A percentile compares a stretch with the other conserved stretches of the same genome.
Evolutionary conservation across 53 echinoderm and acorn worm species (phyloP).

Genomic region (Actinopyga echinites): DNA sequence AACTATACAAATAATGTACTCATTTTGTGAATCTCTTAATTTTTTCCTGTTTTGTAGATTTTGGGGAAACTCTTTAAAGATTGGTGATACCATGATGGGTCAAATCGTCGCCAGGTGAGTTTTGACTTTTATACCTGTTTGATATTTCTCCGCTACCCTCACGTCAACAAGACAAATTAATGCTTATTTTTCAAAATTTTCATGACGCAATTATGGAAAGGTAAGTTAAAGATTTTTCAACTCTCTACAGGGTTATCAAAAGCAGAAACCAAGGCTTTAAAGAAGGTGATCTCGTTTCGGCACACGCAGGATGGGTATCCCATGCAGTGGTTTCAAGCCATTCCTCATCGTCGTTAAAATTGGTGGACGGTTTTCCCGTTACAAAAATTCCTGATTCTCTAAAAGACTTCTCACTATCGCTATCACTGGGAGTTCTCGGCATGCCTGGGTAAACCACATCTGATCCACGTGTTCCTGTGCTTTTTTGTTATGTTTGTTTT

Average conservation of each 20-base stretch:
- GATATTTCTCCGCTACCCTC: no score
- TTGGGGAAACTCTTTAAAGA: background rate
- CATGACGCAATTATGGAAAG: no score
- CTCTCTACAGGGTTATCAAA: background rate
- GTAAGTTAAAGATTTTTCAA: background rate
- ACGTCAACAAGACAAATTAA: no score
- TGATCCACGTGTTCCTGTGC: background rate
- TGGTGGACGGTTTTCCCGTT: background rate
- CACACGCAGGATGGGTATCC: background rate
- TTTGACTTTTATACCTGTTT: background rate
- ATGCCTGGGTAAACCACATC: background rate
- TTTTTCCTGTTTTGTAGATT: background rate
- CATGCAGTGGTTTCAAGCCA: background rate
- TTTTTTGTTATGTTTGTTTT: background rate
- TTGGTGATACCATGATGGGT: background rate
- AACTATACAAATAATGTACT: no score
- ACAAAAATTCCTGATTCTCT: background rate
- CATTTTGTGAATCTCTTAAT: no score
- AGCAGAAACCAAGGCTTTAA: background rate
- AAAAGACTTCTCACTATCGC: background rate
- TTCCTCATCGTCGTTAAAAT: no score
- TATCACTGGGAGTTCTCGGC: background rate
- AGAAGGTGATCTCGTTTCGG: background rate
- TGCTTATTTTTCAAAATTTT: no score
- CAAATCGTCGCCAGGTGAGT: constrained; percentile 6